Conservation (phyloP, 1,140 invertebrate genomes). For the Magallana gigas region DNA sequence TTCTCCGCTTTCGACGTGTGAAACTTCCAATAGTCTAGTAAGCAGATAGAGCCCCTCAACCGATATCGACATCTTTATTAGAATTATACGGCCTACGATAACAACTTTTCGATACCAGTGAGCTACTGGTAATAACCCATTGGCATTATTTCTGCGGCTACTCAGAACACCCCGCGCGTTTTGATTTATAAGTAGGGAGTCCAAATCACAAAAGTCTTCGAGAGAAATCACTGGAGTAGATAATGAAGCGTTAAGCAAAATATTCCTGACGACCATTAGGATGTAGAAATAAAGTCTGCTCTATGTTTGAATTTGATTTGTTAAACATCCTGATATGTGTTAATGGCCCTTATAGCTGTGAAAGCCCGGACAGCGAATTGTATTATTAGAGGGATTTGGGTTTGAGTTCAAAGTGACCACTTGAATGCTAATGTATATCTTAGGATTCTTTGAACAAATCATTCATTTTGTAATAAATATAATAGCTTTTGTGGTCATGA, state of each 20-base stretch:
- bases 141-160: conserved; percentile 13
- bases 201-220: background rate
- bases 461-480: too few species aligned
- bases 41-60: background rate
- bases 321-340: conserved; percentile 18
- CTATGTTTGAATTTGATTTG: conserved; percentile 12
- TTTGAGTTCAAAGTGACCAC: too few species aligned
- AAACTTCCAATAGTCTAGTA: conserved; percentile 16
- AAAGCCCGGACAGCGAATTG: too few species aligned
- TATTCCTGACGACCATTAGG: background rate
- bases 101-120: conserved; percentile 28
- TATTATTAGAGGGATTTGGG: too few species aligned
- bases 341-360: background rate
- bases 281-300: conserved; percentile 6
- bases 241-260: conserved; percentile 25
- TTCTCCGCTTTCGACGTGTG: conserved; percentile 10
- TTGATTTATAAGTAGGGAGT: conserved; percentile 12
- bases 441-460: too few species aligned
- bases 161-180: background rate
- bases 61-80: conserved; percentile 32
- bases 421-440: too few species aligned
- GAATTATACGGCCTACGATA: conserved; percentile 19
- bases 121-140: conserved; percentile 15
- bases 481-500: too few species aligned
- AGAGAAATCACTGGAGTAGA: conserved; percentile 17